Evolutionary conservation across 2,113 vertebrate genomes (phyloP), one percentile per base, ranked within the genome.

Genomic region (Excalfactoria chinensis): DNA sequence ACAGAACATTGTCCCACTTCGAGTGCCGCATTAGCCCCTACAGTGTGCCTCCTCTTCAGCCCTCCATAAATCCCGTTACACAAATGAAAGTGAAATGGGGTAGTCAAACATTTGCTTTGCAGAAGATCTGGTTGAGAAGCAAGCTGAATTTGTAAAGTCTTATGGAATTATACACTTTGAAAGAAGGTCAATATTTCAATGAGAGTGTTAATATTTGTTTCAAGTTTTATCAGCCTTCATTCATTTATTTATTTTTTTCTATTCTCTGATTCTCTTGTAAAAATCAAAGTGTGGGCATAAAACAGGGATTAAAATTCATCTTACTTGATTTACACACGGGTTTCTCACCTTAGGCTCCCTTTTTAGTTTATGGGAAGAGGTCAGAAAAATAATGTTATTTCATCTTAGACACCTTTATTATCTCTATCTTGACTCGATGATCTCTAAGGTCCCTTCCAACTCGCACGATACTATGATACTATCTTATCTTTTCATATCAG

Each of bases 171-270:
- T 3, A 66, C 19, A 69, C 49, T 84, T 72, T 83, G 60, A 84
- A 6, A 40, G 73, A 86, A 84, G 51, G 73, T 77, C 84, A 88
- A 86, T 28, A 56, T 74, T 92, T 88, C 86, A 71, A 19, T 71
- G 53, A 71, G 43, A 49, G 56, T 41, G 32, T 35, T 63, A 51
- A 18, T 37, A 30, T 32, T 74, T 76, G 75, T 84, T 68, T 32
- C n/a, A 70, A 55, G 37, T 55, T 87, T 73, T 11, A 30, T 28
- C 25, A 68, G 30, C 7, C 26, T 32, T n/a, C 1, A 19, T 75
- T 71, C 32, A 19, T 2, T 13, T 13, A 41, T 41, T 41, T 41
- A 53, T 82, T 72, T 83, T 83, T 81, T 59, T 9, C 6, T 25
- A 56, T 78, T 78, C 48, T 82, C 58, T 64, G 20, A 53, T 78